Percentiles rank a stretch among this genome's conserved stretches.
Conservation (phyloP, 2,113 vertebrate genomes). For the Dendrocopos noguchii region DNA sequence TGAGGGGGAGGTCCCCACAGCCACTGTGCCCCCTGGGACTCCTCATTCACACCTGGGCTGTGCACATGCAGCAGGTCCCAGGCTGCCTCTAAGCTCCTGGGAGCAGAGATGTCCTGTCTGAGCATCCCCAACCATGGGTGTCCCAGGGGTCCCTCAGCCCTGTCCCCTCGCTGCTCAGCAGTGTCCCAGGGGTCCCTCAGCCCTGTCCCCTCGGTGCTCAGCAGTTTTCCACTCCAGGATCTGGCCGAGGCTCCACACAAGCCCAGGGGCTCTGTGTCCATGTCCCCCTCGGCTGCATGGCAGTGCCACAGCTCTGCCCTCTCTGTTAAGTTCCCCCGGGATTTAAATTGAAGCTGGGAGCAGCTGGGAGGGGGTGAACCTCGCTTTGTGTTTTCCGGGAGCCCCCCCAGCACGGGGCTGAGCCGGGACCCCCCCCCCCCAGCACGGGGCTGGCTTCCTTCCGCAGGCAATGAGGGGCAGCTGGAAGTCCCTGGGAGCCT, state of each 20-base stretch:
- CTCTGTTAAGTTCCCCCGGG: not conserved
- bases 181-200: too few relatives aligned
- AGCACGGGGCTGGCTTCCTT: not conserved
- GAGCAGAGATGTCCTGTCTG: not conserved
- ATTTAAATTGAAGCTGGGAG: not conserved
- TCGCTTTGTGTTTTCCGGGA: accelerated
- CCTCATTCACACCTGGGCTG: not conserved
- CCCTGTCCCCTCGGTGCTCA: accelerated
- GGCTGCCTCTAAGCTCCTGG: not conserved
- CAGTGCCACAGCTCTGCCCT: accelerated
- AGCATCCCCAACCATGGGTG: accelerated
- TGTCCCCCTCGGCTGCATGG: accelerated
- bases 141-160: accelerated
- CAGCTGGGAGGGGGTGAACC: not conserved
- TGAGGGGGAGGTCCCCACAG: accelerated
- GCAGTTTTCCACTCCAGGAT: not conserved
- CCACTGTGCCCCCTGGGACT: not conserved
- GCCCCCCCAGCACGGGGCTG: accelerated
- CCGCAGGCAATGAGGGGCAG: not conserved
- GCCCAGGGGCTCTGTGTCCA: accelerated
- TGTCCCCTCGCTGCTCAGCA: accelerated
- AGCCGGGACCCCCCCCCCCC: not conserved
- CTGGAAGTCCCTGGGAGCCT: accelerated
- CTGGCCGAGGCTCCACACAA: too few relatives aligned
- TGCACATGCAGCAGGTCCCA: not conserved